Evolutionary conservation across 2,888 invertebrate species (phyloP), one percentile per base, ranked within the genome.

Genomic region (Aromia moschata): DNA sequence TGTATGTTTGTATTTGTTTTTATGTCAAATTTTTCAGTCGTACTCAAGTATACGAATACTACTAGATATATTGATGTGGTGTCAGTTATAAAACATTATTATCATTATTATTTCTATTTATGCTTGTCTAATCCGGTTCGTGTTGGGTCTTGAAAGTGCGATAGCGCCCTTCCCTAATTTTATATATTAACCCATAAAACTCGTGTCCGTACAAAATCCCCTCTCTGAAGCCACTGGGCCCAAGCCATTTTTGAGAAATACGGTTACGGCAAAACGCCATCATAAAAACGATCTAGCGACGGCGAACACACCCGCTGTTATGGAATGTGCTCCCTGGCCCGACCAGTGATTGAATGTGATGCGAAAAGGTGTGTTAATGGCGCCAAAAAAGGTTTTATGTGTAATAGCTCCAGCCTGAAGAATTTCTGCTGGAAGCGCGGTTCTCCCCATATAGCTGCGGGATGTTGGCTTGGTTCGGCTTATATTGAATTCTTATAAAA

Each of bases 291-390:
- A 31, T 31, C 30, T 10, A 17, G 17, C 14, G 31, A 31, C 25
- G 30, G 14, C 7, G 31, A 18, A 40, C 52, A 41, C 30, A 52
- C 41, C 41, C 41, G 31, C 12, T 17, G 30, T n/a, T 11, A 12
- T 15, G 31, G 52, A 52, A 41, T 41, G 37, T 40, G 36, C 20
- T 37, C 47, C 10, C 20, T 12, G 30, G 11, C n/a, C 17, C 17
- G 2, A 16, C 40, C 51, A 30, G 37, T 44, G 53, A 56, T 56
- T 46, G 53, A 56, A 60, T 40, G 56, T 30, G 56, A 56, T 56
- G 53, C 49, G 58, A 54, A 54, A 47, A 58, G 58, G 58, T 58
- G 58, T 52, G 56, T 56, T 60, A 60, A 60, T 60, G 60, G 37
- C 47, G 15, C 43, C 47, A 53, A 44, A n/a, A 60, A 56, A 60